Base-by-base conservation (phyloP, 2,113 vertebrate genomes). In the Bufo gargarizans region DNA sequence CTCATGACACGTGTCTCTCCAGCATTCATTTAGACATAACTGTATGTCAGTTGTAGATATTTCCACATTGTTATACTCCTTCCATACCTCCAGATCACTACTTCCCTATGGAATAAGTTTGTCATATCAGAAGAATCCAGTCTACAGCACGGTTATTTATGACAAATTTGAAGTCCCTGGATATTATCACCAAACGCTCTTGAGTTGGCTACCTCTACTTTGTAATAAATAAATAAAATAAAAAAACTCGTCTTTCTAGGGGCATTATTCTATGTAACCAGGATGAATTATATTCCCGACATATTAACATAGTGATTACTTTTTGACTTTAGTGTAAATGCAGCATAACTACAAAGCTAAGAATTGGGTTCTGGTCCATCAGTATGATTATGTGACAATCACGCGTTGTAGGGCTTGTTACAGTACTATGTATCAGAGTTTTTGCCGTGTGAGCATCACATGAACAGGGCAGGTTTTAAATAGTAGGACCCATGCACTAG, bases 91-190 rank as follows among this genome's bases (percentile, higher is more conserved):
- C 20, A 63, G 45, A 67, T 2, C 56, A 6, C 61, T 65, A 8
- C 63, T 47, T n/a, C 59, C 12, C 55, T 22, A 43, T 65, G 61
- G 47, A 53, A 83, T 50, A 20, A 69, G 12, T 69, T 53, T 12
- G 47, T 67, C 61, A 69, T 53, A 22, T 83, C 0, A 69, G 69
- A 83, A 69, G 47, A 50, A 83, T 83, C 11, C 20, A 22, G 14
- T 83, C 20, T n/a, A 83, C 79, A 65, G 6, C 19, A 49, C 20
- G 20, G 61, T 82, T 82, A 82, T 63, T 65, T 82, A 53, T 69
- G 16, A 69, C 49, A 14, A 69, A 50, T 69, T 6, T n/a, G 63
- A 69, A 3, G 81, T 69, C 12, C 19, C n/a, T 84, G 82, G 47
- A 55, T 53, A 53, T 84, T 53, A 14, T 84, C 22, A 9, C 13